Evolutionary conservation across 2,113 vertebrate species (phyloP).

Genomic region (Gavia stellata): DNA sequence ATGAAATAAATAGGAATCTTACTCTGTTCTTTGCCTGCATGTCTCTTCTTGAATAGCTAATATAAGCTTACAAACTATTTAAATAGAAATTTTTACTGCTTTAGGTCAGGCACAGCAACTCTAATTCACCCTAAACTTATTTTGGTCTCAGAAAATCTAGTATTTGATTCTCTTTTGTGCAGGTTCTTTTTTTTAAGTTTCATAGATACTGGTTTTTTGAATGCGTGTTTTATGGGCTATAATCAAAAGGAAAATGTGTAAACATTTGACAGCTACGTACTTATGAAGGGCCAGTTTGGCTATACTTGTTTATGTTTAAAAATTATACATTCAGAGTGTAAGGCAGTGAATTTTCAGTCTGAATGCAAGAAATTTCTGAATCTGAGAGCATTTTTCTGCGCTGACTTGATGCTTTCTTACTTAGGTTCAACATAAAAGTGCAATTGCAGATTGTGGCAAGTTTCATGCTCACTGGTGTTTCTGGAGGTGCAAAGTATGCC

Average conservation of each 20-base stretch:
- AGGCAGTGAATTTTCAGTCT: not conserved
- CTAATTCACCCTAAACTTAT: not conserved
- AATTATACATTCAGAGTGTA: not conserved
- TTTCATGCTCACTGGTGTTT: constrained; percentile 98
- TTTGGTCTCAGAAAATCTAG: not conserved
- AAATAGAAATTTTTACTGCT: not conserved
- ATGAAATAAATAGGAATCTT: not conserved
- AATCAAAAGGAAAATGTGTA: not conserved
- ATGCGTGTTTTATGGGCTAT: not conserved
- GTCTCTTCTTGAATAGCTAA: not conserved
- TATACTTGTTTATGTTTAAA: not conserved
- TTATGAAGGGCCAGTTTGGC: not conserved
- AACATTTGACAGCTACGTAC: not conserved
- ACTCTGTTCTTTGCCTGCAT: not conserved
- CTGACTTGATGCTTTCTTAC: constrained; percentile 42
- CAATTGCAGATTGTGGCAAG: constrained; percentile 95
- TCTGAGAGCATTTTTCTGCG: not conserved
- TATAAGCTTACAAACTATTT: not conserved
- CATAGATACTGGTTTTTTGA: not conserved
- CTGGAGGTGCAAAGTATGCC: constrained; percentile 96
- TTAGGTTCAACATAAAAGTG: constrained; percentile 99
- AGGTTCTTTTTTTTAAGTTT: not conserved
- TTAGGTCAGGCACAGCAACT: not conserved
- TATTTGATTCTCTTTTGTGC: not conserved
- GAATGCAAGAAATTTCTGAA: not conserved